phyloP scores from a whole-genome alignment of 2,888 invertebrate species.

The Drosophila tripunctata region DNA sequence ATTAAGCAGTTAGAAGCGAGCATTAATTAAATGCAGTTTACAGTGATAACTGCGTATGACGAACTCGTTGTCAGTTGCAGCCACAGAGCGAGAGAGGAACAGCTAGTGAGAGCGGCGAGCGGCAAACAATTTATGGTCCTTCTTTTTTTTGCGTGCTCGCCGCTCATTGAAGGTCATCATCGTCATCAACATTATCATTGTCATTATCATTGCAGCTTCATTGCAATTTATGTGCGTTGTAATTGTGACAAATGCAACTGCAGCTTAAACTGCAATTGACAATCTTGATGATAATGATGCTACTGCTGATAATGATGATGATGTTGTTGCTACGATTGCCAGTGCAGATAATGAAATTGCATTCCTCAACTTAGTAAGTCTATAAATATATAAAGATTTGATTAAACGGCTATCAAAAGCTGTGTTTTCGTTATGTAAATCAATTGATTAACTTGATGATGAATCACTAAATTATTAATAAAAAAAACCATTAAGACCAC shows the following conservation, averaged over 20 bases:
- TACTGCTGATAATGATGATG: background rate
- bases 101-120: too few species aligned
- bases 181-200: background rate
- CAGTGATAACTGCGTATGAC: conserved; percentile 40
- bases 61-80: conserved; percentile 22
- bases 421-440: conserved; percentile 40
- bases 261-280: conserved; percentile 29
- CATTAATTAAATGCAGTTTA: conserved; percentile 74
- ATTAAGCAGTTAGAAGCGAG: conserved; percentile 79
- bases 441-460: conserved; percentile 50
- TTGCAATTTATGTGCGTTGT: conserved; percentile 80
- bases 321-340: conserved; percentile 8
- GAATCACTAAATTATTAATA: conserved; percentile 23
- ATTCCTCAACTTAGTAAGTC: conserved; percentile 20
- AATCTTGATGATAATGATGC: conserved; percentile 14
- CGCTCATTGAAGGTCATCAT: conserved; percentile 39
- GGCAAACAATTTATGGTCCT: conserved; percentile 7
- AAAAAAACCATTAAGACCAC: conserved; percentile 14
- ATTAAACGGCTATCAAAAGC: background rate
- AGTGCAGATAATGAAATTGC: conserved; percentile 56
- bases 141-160: conserved; percentile 25
- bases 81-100: too few species aligned
- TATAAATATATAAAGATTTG: background rate
- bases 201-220: conserved; percentile 50
- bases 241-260: conserved; percentile 74